Percentiles rank a stretch among this genome's conserved stretches.
Conservation (phyloP, 1,140 invertebrate species). For the Drosophila punjabiensis region DNA sequence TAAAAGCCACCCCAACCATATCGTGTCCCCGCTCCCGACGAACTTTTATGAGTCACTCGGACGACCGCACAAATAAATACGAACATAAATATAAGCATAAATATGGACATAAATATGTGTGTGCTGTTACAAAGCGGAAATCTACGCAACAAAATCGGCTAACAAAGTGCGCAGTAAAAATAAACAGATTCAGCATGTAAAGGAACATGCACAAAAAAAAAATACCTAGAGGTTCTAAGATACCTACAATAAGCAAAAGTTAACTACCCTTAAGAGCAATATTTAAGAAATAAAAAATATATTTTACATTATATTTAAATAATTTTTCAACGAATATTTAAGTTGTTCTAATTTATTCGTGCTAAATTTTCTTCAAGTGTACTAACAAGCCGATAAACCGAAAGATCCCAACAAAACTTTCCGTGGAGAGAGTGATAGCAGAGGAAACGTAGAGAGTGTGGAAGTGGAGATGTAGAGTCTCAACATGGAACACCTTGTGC, state of each 20-base stretch:
- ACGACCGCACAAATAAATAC: constrained; percentile 45
- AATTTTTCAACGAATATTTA: background rate
- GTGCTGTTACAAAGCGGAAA: constrained; percentile 27
- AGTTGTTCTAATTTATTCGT: background rate
- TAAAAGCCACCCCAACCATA: constrained; percentile 9
- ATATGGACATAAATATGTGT: constrained; percentile 20
- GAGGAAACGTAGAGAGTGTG: background rate
- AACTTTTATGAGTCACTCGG: constrained; percentile 43
- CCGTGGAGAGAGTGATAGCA: constrained; percentile 2
- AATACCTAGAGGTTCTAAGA: background rate
- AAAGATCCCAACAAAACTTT: constrained; percentile 47
- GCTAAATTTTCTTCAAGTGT: background rate
- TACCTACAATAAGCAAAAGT: no score
- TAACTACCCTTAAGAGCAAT: no score
- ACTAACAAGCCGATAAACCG: constrained; percentile 37
- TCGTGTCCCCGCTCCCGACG: background rate
- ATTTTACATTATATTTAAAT: no score
- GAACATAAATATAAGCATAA: constrained; percentile 31
- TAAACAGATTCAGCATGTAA: constrained; percentile 34
- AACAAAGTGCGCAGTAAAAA: constrained; percentile 67
- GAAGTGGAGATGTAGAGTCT: constrained; percentile 15
- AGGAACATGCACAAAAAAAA: background rate
- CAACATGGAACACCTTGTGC: constrained; percentile 76
- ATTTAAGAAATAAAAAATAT: no score
- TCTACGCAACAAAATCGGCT: constrained; percentile 48